phyloP scores from a whole-genome alignment of 2,797 vertebrate species.

The Rallus crepitans region DNA sequence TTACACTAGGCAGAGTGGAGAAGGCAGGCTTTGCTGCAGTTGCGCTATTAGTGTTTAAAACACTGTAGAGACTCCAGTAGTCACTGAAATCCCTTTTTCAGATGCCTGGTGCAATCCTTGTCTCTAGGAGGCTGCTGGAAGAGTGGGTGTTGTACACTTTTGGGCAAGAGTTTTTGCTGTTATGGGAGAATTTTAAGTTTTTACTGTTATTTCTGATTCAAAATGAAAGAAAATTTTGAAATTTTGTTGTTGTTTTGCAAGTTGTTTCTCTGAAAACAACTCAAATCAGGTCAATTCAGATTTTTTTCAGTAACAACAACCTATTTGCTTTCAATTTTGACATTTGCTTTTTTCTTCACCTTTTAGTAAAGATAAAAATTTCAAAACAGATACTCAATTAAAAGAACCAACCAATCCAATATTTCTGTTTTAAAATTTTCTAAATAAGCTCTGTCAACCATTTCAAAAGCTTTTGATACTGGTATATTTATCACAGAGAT shows the following conservation, averaged over 20 bases:
- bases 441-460: not conserved
- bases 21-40: not conserved
- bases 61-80: not conserved
- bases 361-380: not conserved
- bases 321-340: not conserved
- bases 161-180: not conserved
- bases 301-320: not conserved
- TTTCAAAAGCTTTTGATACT: not conserved
- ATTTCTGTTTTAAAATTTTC: not conserved
- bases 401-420: not conserved
- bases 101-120: not conserved
- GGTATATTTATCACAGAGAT: not conserved
- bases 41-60: not conserved
- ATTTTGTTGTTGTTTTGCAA: not conserved
- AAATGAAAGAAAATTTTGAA: not conserved
- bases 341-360: not conserved
- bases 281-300: not conserved
- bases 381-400: not conserved
- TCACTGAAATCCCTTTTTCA: not conserved
- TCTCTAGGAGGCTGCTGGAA: not conserved
- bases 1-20: not conserved
- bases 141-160: not conserved
- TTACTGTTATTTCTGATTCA: not conserved
- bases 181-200: not conserved
- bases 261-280: not conserved